Conservation (phyloP, 2,888 invertebrate genomes). For the Ennomos quercinarius region DNA sequence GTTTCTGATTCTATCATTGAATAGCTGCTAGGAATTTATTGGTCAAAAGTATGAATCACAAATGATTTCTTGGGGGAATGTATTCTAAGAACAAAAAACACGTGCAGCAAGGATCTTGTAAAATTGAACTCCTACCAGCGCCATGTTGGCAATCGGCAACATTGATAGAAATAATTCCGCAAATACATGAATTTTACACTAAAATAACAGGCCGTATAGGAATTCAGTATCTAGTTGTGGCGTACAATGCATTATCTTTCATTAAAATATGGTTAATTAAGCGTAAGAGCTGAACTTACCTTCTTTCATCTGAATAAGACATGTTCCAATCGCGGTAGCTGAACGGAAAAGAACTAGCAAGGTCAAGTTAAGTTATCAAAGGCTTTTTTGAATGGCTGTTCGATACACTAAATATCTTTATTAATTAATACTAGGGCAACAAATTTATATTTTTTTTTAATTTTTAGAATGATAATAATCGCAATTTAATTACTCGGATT, state of each 20-base stretch:
- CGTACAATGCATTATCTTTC: slow-evolving; percentile 44
- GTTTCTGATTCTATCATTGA: slow-evolving; percentile 10
- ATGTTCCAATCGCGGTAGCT: slow-evolving; percentile 92
- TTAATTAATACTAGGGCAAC: slow-evolving; percentile 40
- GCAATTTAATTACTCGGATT: slow-evolving; percentile 46
- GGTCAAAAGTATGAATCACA: neutral
- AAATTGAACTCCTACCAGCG: slow-evolving; percentile 77
- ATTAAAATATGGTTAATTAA: slow-evolving; percentile 54
- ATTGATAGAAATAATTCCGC: slow-evolving; percentile 56
- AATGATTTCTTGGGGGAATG: slow-evolving; percentile 4
- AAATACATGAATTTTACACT: slow-evolving; percentile 44
- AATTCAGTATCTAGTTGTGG: slow-evolving; percentile 23
- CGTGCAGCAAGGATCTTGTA: slow-evolving; percentile 74
- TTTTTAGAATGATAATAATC: slow-evolving; percentile 50
- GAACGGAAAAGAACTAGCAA: slow-evolving; percentile 89
- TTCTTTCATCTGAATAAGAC: slow-evolving; percentile 92
- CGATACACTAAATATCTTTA: slow-evolving; percentile 32
- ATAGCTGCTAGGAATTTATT: neutral
- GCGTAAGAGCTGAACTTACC: slow-evolving; percentile 87
- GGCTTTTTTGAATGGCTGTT: slow-evolving; percentile 64
- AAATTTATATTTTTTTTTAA: slow-evolving; percentile 58
- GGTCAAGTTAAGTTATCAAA: slow-evolving; percentile 84
- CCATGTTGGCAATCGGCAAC: slow-evolving; percentile 84
- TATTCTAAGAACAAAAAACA: slow-evolving; percentile 57
- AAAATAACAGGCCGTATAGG: slow-evolving; percentile 18